Conservation (phyloP, 2,113 vertebrate species). For the Amia ocellicauda region DNA sequence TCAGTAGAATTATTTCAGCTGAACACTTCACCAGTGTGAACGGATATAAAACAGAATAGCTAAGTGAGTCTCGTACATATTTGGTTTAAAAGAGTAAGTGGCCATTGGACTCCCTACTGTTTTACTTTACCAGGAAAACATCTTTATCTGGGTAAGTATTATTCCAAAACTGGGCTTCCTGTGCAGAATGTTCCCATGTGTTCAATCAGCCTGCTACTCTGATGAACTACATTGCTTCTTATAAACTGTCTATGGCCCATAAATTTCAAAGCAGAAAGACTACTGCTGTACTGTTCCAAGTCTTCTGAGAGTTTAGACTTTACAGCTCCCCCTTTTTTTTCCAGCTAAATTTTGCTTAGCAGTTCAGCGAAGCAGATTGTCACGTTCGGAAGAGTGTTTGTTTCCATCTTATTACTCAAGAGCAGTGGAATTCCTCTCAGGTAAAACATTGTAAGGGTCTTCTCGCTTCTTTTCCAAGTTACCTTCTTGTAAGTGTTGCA, state of each 20-base stretch:
- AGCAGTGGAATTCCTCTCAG: too few species aligned
- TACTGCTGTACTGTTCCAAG: constrained; percentile 75
- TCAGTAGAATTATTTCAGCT: constrained; percentile 16
- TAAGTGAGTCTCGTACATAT: constrained; percentile 43
- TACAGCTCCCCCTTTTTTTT: constrained; percentile 46
- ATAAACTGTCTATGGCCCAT: constrained; percentile 94
- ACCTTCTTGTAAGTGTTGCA: too few species aligned
- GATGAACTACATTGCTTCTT: constrained; percentile 90
- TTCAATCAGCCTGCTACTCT: constrained; percentile 78
- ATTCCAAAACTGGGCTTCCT: constrained; percentile 90
- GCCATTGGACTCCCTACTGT: constrained; percentile 84
- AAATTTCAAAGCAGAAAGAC: constrained; percentile 86
- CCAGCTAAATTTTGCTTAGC: constrained; percentile 43
- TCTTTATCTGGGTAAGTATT: constrained; percentile 87
- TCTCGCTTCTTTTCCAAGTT: too few species aligned
- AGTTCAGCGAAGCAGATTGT: constrained; percentile 33
- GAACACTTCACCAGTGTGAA: not conserved
- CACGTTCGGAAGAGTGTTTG: too few species aligned
- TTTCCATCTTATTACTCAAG: too few species aligned
- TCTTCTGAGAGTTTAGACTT: constrained; percentile 71
- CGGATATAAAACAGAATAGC: constrained; percentile 22
- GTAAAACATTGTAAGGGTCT: too few species aligned
- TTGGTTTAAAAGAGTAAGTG: constrained; percentile 75
- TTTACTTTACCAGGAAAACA: constrained; percentile 86
- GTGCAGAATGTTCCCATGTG: constrained; percentile 78